Percentiles rank a stretch among this genome's conserved stretches.
phyloP scores from a whole-genome alignment of 2,113 vertebrate species.

The Sorex fumeus region DNA sequence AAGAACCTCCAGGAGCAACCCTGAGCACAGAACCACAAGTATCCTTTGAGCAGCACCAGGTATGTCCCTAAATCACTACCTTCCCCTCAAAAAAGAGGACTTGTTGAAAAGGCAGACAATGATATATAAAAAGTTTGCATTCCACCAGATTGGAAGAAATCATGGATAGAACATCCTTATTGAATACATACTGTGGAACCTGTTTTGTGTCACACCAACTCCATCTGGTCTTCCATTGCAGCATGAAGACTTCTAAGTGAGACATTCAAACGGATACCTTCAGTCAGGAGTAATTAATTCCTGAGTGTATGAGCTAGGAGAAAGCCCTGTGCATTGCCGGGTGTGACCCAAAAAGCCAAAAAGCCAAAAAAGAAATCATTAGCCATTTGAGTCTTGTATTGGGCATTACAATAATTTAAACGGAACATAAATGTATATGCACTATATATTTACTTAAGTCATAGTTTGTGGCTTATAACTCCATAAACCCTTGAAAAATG shows the following conservation, averaged over 20 bases:
- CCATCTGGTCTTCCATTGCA: neutral
- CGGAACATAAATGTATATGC: neutral
- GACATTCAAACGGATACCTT: neutral
- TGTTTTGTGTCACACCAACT: neutral
- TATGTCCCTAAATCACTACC: too few species aligned
- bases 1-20: too few species aligned
- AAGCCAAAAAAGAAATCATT: too few species aligned
- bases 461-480: neutral
- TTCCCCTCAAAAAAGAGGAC: neutral
- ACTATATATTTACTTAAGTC: neutral
- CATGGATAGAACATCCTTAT: neutral
- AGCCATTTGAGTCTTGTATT: slow-evolving; percentile 24
- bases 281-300: too few species aligned
- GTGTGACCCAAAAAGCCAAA: too few species aligned
- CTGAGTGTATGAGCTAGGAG: too few species aligned
- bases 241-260: neutral
- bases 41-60: too few species aligned
- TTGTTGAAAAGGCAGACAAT: neutral
- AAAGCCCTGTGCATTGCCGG: too few species aligned
- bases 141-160: neutral
- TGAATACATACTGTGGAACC: neutral
- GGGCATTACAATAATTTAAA: neutral
- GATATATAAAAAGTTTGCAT: slow-evolving; percentile 28
- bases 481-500: too few species aligned
- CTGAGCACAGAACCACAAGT: too few species aligned